phyloP scores from a whole-genome alignment of 1,140 invertebrate genomes.

The Metopolophium dirhodum region DNA sequence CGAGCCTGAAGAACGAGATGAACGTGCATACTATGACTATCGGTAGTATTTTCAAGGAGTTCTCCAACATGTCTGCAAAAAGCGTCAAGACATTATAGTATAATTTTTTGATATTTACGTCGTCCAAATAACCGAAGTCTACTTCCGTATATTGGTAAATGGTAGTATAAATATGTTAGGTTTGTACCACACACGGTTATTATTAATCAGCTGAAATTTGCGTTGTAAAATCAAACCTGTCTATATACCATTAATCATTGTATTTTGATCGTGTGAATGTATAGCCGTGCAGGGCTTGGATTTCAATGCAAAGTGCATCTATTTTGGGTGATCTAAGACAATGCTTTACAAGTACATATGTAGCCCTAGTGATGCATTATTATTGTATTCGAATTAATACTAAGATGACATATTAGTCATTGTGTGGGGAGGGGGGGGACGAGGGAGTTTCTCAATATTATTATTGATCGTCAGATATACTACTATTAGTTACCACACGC shows the following conservation, averaged over 20 bases:
- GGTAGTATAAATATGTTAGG: no score
- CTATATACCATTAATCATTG: neutral
- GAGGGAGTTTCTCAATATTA: neutral
- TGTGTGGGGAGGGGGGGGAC: no score
- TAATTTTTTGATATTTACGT: neutral
- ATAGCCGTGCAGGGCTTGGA: no score
- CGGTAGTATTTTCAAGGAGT: neutral
- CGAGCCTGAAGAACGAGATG: slow-evolving; percentile 68
- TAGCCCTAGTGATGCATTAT: no score
- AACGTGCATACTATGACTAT: slow-evolving; percentile 64
- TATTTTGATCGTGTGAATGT: no score
- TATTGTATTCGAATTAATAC: neutral
- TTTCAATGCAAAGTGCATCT: no score
- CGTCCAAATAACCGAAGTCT: no score
- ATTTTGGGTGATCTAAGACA: no score
- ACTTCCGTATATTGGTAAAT: no score
- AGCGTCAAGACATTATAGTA: no score
- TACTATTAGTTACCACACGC: neutral
- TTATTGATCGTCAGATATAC: neutral
- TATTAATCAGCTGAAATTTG: neutral
- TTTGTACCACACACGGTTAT: no score
- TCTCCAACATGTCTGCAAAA: neutral
- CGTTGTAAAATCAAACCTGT: neutral
- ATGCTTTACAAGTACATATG: no score
- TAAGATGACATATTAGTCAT: neutral